Evolutionary conservation across 2,888 invertebrate genomes (phyloP).

Genomic region (Hermodice carunculata): DNA sequence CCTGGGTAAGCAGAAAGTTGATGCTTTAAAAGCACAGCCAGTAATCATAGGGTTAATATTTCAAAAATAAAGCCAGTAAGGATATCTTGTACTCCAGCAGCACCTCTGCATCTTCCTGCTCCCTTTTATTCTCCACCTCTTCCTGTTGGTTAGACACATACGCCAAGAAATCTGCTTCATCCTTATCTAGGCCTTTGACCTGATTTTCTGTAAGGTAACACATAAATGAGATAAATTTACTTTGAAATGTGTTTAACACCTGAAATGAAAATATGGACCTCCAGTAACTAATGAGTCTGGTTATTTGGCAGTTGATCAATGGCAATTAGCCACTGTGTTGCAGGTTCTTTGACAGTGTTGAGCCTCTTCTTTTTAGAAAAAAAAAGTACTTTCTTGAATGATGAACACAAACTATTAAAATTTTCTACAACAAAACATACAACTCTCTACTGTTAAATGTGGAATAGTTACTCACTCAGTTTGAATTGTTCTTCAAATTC

Average conservation of each 20-base stretch:
- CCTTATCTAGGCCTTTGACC: constrained; percentile 85
- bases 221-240: not conserved
- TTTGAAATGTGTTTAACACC: not conserved
- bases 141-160: constrained; percentile 76
- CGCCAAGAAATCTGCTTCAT: constrained; percentile 95
- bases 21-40: too few species aligned
- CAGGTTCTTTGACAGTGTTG: too few species aligned
- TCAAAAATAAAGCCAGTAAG: too few species aligned
- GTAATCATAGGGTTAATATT: too few species aligned
- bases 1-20: too few species aligned
- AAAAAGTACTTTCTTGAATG: too few species aligned
- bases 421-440: too few species aligned
- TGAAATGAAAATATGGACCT: constrained; percentile 4
- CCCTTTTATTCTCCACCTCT: constrained; percentile 86
- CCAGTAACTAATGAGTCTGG: too few species aligned
- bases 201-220: constrained; percentile 72
- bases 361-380: too few species aligned
- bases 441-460: constrained; percentile 22
- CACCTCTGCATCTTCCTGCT: constrained; percentile 86
- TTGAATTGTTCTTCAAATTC: constrained; percentile 97
- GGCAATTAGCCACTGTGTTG: too few species aligned
- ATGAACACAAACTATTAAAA: too few species aligned
- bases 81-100: constrained; percentile 80
- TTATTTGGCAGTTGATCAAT: too few species aligned
- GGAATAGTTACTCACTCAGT: constrained; percentile 80